A percentile compares a stretch with the other conserved stretches of the same genome.
Evolutionary conservation across 2,888 invertebrate genomes (phyloP).

Genomic region (Sycophila texana): DNA sequence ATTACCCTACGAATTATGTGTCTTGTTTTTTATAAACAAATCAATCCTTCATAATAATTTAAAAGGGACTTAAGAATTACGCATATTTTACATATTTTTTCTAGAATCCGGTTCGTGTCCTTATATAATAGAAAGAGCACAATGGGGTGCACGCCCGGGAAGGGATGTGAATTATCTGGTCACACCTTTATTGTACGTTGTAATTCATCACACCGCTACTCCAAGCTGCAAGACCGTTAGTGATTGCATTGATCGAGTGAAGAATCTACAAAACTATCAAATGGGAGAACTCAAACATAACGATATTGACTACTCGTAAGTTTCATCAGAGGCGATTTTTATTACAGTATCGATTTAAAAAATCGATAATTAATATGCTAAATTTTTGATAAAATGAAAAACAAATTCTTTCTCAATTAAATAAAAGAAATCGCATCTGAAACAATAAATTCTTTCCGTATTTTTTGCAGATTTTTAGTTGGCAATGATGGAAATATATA

Average conservation of each 20-base stretch:
- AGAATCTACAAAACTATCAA: constrained; percentile 78
- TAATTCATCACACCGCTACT: constrained; percentile 80
- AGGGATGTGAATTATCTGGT: constrained; percentile 77
- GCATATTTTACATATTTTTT: too few relatives aligned
- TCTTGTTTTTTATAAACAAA: too few relatives aligned
- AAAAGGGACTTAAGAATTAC: too few relatives aligned
- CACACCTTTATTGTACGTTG: constrained; percentile 77
- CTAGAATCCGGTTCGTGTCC: constrained; percentile 74
- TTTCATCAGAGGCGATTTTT: neutral
- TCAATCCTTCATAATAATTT: too few relatives aligned
- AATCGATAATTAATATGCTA: neutral
- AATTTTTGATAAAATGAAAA: neutral
- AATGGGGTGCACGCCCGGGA: constrained; percentile 79
- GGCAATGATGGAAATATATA: constrained; percentile 82
- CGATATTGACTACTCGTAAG: constrained; percentile 81
- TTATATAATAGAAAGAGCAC: constrained; percentile 77
- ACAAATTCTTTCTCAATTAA: neutral
- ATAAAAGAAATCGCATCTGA: too few relatives aligned
- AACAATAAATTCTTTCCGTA: neutral
- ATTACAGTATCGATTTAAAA: neutral
- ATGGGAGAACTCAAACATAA: constrained; percentile 76
- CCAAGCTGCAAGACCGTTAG: constrained; percentile 74
- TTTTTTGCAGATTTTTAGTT: constrained; percentile 77
- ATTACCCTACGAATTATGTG: too few relatives aligned
- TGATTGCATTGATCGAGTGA: constrained; percentile 74